Conservation (phyloP, 2,888 invertebrate species). For the Apodemia duryi region DNA sequence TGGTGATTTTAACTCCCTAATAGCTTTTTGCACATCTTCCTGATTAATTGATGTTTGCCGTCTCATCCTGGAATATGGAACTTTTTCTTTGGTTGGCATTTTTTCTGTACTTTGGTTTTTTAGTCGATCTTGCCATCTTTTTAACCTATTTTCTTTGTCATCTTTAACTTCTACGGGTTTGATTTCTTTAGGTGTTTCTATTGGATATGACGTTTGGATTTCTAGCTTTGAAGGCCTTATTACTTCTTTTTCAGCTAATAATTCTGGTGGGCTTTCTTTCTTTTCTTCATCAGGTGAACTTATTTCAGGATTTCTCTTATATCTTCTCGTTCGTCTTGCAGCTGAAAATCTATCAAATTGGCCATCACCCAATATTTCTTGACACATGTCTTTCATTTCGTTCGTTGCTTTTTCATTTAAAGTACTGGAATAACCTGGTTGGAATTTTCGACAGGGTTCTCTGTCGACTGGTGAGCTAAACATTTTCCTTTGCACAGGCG, state of each 20-base stretch:
- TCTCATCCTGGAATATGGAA: slow-evolving; percentile 73
- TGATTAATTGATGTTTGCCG: slow-evolving; percentile 85
- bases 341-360: slow-evolving; percentile 92
- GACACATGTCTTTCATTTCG: slow-evolving; percentile 67
- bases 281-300: slow-evolving; percentile 79
- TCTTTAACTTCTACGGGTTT: slow-evolving; percentile 62
- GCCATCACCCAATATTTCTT: slow-evolving; percentile 83
- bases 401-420: slow-evolving; percentile 50
- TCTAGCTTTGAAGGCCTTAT: slow-evolving; percentile 73
- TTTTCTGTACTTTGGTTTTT: slow-evolving; percentile 77
- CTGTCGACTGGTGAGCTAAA: slow-evolving; percentile 82
- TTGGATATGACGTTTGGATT: slow-evolving; percentile 73
- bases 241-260: slow-evolving; percentile 76
- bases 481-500: slow-evolving; percentile 87
- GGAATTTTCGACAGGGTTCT: slow-evolving; percentile 78
- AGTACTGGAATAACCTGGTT: slow-evolving; percentile 44
- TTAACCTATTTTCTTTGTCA: slow-evolving; percentile 80
- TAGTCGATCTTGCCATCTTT: slow-evolving; percentile 85
- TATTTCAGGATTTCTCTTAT: slow-evolving; percentile 82
- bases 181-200: slow-evolving; percentile 56
- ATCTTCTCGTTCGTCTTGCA: slow-evolving; percentile 88
- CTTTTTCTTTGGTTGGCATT: slow-evolving; percentile 66
- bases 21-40: slow-evolving; percentile 84
- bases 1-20: slow-evolving; percentile 82
- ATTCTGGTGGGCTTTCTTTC: slow-evolving; percentile 58